Conservation (phyloP, 2,113 vertebrate genomes). For the Fregata magnificens region DNA sequence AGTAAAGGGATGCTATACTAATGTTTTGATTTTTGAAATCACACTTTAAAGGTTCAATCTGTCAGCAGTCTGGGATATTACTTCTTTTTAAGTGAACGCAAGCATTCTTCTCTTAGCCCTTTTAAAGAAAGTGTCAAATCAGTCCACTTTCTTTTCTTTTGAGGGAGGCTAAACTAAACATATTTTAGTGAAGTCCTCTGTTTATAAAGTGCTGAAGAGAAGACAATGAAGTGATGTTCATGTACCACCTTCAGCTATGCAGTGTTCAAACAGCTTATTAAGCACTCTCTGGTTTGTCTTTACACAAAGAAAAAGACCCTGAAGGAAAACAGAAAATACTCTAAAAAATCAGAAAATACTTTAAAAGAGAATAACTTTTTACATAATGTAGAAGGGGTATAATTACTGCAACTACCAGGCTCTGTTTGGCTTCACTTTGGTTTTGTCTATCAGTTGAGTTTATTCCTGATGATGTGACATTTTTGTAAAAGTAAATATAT, state of each 20-base stretch:
- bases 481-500: neutral
- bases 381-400: neutral
- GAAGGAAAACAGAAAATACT: neutral
- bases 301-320: neutral
- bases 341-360: neutral
- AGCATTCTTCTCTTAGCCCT: neutral
- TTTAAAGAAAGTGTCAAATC: neutral
- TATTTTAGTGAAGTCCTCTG: neutral
- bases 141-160: neutral
- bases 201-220: neutral
- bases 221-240: neutral
- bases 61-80: neutral
- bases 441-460: neutral
- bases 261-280: neutral
- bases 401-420: neutral
- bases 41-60: neutral
- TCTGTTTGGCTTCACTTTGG: neutral
- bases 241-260: neutral
- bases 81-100: neutral
- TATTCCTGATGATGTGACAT: neutral
- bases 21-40: slow-evolving; percentile 12
- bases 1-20: neutral
- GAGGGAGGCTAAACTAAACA: neutral
- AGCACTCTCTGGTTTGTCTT: neutral
- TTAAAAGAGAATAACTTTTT: neutral